Base-by-base conservation (phyloP, 35 echinoderm and acorn worm genomes). In the Patiria miniata region DNA sequence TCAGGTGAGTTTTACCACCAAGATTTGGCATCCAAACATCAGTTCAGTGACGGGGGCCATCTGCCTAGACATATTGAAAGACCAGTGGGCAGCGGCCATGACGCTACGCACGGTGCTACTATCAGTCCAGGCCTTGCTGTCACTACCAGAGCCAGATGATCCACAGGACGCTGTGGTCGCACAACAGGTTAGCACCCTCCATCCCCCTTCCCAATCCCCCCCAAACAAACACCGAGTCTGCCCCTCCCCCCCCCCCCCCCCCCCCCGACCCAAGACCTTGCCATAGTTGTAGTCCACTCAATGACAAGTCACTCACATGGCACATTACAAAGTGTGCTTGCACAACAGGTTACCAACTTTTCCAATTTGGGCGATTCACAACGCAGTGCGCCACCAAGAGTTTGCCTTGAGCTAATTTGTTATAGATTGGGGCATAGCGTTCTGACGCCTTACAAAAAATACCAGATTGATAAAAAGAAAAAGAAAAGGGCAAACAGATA, bases 41-140 rank as follows among this genome's bases (percentile, higher is more conserved):
- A 99, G 96, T 73, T 99, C 96, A 44, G 92, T 89, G 33, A 99
- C 96, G 19, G 95, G 96, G 3, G 96, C 96, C 33, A 99, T 99
- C 47, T 99, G 96, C 79, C 82, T 94, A 65, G 96, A 99, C 80
- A 99, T 99, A 39, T 54, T 99, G 8, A 94, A 92, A 85, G 96
- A 99, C 82, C 96, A 99, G 73, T 99, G 96, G 96, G 96, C 96
- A 30, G 96, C 96, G 6, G 96, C 96, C 83, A 99, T 99, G 96
- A 99, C 96, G 58, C 83, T 99, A 79, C 90, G 96, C 32, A 99
- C 96, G 51, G 96, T 99, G 51, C 83, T 99, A 53, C 92, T 99
- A 14, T 99, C 96, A 60, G 81, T 99, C 84, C 96, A 99, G 92
- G 96, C 90, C 60, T 68, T 99, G 81, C 81, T 99, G 47, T 85